Percentiles rank a stretch among this genome's conserved stretches.
Conservation (phyloP, 2,797 vertebrate genomes). For the Argyrosomus regius region DNA sequence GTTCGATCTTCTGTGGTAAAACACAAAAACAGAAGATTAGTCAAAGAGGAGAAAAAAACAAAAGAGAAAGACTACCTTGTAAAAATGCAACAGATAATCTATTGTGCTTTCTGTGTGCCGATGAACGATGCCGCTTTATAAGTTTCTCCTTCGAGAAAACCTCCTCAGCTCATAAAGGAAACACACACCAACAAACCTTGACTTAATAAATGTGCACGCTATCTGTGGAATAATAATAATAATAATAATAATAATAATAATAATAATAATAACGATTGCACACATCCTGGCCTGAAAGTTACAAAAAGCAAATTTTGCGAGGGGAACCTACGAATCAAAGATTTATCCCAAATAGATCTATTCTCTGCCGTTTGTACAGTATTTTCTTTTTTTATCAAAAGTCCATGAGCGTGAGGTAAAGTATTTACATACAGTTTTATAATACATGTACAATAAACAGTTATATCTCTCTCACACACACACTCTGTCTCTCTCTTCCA, state of each 20-base stretch:
- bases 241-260: slow-evolving; percentile 65
- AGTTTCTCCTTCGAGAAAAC: slow-evolving; percentile 50
- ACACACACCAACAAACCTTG: slow-evolving; percentile 52
- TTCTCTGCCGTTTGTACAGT: slow-evolving; percentile 73
- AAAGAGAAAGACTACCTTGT: slow-evolving; percentile 57
- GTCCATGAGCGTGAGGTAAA: slow-evolving; percentile 81
- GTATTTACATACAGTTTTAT: slow-evolving; percentile 84
- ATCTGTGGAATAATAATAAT: slow-evolving; percentile 61
- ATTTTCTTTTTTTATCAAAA: slow-evolving; percentile 83
- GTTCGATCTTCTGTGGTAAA: slow-evolving; percentile 69
- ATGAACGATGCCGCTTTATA: slow-evolving; percentile 51
- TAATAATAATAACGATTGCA: slow-evolving; percentile 60
- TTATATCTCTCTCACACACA: slow-evolving; percentile 60
- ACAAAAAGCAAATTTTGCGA: slow-evolving; percentile 73
- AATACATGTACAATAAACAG: slow-evolving; percentile 81
- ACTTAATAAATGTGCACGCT: slow-evolving; percentile 61
- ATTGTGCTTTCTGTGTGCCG: slow-evolving; percentile 78
- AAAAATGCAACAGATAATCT: slow-evolving; percentile 67
- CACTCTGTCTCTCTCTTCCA: slow-evolving; percentile 70
- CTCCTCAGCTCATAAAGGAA: slow-evolving; percentile 45
- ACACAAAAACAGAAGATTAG: slow-evolving; percentile 75
- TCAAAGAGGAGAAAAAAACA: slow-evolving; percentile 61
- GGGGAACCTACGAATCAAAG: slow-evolving; percentile 78
- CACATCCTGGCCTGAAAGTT: slow-evolving; percentile 71
- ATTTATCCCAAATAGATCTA: slow-evolving; percentile 83